Conservation (phyloP, 2,113 vertebrate genomes). For the Hydrolagus affinis region DNA sequence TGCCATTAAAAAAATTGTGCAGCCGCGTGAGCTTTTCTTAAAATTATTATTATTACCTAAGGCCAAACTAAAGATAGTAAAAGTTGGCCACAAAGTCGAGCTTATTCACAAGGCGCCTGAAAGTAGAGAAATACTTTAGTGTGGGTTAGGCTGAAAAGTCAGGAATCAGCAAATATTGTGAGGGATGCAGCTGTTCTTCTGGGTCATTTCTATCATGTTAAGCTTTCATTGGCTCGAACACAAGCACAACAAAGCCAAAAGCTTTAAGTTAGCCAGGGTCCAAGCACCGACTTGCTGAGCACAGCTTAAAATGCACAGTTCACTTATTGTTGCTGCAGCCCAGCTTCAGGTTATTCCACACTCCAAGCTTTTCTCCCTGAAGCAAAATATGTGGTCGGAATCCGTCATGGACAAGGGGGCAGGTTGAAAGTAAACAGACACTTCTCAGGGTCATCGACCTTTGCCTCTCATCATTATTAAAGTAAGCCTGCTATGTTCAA, state of each 20-base stretch:
- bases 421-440: neutral
- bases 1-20: neutral
- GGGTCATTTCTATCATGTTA: neutral
- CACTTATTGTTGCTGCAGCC: neutral
- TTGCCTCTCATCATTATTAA: neutral
- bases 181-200: neutral
- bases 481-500: neutral
- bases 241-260: neutral
- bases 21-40: neutral
- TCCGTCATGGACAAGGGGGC: neutral
- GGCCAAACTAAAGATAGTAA: neutral
- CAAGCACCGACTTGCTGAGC: neutral
- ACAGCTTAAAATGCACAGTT: too few species aligned
- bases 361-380: neutral
- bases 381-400: neutral
- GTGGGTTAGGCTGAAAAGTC: neutral
- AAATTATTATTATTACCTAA: slow-evolving; percentile 9
- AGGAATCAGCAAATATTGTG: neutral
- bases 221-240: neutral
- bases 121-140: neutral
- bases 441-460: neutral
- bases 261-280: too few species aligned
- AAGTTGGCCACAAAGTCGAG: neutral
- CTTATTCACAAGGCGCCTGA: neutral
- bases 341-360: neutral